Evolutionary conservation across 2,113 vertebrate species (phyloP), one percentile per base, ranked within the genome.

Genomic region (Tragelaphus buxtoni): DNA sequence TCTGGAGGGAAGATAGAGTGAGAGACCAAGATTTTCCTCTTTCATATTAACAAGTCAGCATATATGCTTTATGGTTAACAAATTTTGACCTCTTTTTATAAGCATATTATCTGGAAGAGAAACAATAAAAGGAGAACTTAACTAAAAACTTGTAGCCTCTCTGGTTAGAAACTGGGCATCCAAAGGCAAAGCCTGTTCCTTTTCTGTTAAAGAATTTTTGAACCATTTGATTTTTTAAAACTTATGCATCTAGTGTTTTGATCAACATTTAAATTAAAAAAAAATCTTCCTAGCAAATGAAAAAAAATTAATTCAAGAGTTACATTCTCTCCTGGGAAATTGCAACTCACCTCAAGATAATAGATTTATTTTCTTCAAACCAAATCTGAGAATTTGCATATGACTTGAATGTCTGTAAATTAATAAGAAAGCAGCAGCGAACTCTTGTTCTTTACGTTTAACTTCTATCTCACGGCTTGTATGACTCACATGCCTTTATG

Each of bases 191-290:
- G 5, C 5, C 2, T 55, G 24, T 60, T 74, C n/a, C 24, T 35
- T 61, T 39, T 13, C 58, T 28, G 14, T 30, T 85, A 42, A 88
- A 82, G 24, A 58, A 11, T 2, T 84, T 93, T 63, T 65, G 14
- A 96, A 24, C 4, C 22, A 60, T 69, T 85, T 56, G 4, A 60
- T 56, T 53, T 65, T 93, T 60, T 94, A 53, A 80, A 53, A 39
- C 18, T 88, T n/a, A 26, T 3, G 4, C 5, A 56, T 65, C 45
- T 90, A 94, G 22, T 60, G 39, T 32, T 91, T 72, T 96, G 61
- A 95, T 95, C 81, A 63, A 88, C 69, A 91, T 74, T 86, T 77
- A 49, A 91, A 85, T 85, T 42, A 35, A 86, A 95, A 92, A 79
- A 94, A 82, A 18, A 45, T 93, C 30, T 82, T 56, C 39, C 45